These are phyloP conservation scores for Pteromalus puparum DNA, from an alignment of 1,140 invertebrate species.

Conservation along the genomic window DNA sequence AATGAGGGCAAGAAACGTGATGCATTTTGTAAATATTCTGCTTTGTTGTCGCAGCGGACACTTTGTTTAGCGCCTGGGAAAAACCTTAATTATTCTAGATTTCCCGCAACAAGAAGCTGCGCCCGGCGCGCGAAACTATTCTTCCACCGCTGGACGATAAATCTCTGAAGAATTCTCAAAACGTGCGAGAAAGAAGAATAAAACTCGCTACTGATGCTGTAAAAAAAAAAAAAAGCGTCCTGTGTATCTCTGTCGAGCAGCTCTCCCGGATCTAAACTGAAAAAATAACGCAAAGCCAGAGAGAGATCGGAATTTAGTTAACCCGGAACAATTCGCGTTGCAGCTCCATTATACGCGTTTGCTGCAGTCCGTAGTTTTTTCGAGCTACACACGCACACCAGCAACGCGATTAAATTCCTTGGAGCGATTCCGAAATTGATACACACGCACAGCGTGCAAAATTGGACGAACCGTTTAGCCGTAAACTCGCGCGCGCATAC, in stretches of 20 bases:
- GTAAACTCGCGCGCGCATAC: constrained; percentile 17
- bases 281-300: neutral
- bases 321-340: neutral
- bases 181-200: neutral
- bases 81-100: neutral
- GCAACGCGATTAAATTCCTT: constrained; percentile 5
- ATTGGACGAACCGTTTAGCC: constrained; percentile 27
- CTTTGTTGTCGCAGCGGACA: neutral
- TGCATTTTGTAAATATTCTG: neutral
- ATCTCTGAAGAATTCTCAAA: neutral
- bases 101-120: neutral
- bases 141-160: neutral
- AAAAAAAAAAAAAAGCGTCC: constrained; percentile 28
- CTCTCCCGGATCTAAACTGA: neutral
- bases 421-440: constrained; percentile 20
- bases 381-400: neutral
- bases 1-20: neutral
- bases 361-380: neutral
- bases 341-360: neutral
- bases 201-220: neutral
- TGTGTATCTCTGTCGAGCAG: constrained; percentile 17
- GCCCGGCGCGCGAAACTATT: no score
- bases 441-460: neutral
- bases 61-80: neutral
- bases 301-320: constrained; percentile 17